Evolutionary conservation across 2,888 invertebrate species (phyloP), one percentile per base, ranked within the genome.

Genomic region (Parnassius smintheus): DNA sequence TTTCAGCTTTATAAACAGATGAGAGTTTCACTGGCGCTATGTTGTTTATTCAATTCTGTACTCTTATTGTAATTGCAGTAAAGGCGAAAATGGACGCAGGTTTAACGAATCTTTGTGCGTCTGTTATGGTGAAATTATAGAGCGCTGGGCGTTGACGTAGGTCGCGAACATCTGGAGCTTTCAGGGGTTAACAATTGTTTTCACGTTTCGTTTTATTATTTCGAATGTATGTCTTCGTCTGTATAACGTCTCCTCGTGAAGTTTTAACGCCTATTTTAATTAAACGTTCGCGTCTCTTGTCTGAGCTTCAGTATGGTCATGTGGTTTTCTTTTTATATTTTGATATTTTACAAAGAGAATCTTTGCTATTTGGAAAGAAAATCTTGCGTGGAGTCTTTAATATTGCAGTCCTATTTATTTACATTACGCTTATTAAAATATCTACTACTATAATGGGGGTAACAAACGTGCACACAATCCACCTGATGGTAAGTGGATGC

Each of bases 81-180:
- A 52, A 53, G 56, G n/a, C 52, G 70, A 71, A 59, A 70, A 66
- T 68, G 66, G 44, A 59, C 66, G 44, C 35, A 68, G 68, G 72
- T 70, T 70, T 71, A 73, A 75, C 69, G 61, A 65, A 65, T 66
- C 59, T 64, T 64, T 66, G 44, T 57, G 44, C 52, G 49, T 44
- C 25, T 55, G 46, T 56, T 63, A 48, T 52, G 53, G 58, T 42
- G 62, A 59, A 61, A 61, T 63, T 65, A 56, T 56, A 65, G 59
- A 66, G 69, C 70, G 65, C 59, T 67, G 66, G 59, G 73, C 76
- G 77, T 85, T 85, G 83, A 75, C 78, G 85, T 82, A 86, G 85
- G 86, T 86, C 86, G 80, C 72, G 80, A 75, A 72, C 86, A 86
- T 86, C 85, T 86, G 86, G 82, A 73, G 74, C 51, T 55, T 63